A percentile compares a stretch with the other conserved stretches of the same genome.
These are phyloP conservation scores for Tenebrio molitor DNA, from an alignment of 1,140 invertebrate genomes.

Conservation along the genomic window DNA sequence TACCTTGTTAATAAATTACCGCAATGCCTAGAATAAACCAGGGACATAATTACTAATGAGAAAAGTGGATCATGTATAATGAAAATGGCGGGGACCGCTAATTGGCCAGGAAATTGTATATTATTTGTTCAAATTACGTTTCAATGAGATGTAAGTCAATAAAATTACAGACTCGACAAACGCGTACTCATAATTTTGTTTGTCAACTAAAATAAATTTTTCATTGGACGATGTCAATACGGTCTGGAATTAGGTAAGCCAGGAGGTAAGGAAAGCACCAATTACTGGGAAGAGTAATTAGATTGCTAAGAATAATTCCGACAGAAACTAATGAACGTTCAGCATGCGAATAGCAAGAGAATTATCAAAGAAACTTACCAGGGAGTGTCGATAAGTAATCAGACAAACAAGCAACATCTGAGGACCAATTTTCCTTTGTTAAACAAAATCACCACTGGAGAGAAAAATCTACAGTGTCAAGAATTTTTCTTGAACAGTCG, in stretches of 20 bases:
- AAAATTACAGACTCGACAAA: constrained; percentile 13
- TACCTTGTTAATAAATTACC: too few relatives aligned
- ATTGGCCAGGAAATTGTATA: constrained; percentile 12
- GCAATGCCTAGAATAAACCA: too few relatives aligned
- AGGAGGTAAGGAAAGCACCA: neutral
- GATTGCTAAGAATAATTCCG: neutral
- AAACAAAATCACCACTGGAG: neutral
- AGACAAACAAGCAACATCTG: constrained; percentile 9
- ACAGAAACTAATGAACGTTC: neutral
- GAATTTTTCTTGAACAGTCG: too few relatives aligned
- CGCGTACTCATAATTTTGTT: constrained; percentile 6
- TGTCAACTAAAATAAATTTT: constrained; percentile 2
- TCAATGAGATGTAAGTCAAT: constrained; percentile 7
- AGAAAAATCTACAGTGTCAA: too few relatives aligned
- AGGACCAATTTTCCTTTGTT: too few relatives aligned
- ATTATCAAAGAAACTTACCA: neutral
- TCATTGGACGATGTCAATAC: neutral
- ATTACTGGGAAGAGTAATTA: neutral
- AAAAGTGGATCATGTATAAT: neutral
- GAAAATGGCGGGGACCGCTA: neutral
- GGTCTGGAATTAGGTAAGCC: neutral
- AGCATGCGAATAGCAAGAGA: neutral
- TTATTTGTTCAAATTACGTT: neutral
- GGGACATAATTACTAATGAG: constrained; percentile 5
- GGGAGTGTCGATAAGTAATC: too few relatives aligned